Percentiles rank a stretch among this genome's conserved stretches.
Conservation (phyloP, 2,797 vertebrate species). For the Xenopus petersii region DNA sequence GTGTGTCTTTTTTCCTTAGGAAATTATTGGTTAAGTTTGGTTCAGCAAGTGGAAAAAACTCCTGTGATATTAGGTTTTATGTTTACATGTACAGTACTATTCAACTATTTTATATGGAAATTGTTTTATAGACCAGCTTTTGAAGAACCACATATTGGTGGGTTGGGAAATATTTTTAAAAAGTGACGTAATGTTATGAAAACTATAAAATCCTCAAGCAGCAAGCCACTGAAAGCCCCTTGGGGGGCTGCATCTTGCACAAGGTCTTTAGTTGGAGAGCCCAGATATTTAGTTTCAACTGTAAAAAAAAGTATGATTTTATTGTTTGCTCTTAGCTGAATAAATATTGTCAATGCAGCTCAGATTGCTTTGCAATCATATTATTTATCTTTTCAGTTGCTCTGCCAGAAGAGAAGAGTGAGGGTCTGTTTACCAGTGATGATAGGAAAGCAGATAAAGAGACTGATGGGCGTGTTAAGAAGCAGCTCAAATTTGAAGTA, state of each 20-base stretch:
- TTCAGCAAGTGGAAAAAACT: no score
- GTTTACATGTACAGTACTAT: no score
- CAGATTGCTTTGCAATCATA: neutral
- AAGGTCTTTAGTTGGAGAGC: neutral
- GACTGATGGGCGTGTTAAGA: conserved; percentile 76
- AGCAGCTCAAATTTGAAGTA: conserved; percentile 97
- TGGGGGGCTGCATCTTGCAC: neutral
- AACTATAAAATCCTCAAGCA: neutral
- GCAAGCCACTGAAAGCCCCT: neutral
- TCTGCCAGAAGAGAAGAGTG: conserved; percentile 91
- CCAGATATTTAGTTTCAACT: neutral
- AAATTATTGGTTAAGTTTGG: no score
- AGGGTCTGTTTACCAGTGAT: conserved; percentile 77
- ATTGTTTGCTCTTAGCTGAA: neutral
- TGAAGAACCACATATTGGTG: no score
- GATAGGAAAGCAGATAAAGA: conserved; percentile 85
- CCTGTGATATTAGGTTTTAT: no score
- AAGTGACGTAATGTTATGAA: no score
- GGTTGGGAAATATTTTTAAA: no score
- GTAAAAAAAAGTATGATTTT: neutral
- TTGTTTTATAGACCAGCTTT: no score
- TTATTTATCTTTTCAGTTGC: conserved; percentile 73
- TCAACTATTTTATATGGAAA: no score
- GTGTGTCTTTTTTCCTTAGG: no score
- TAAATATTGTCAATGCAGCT: no score